A percentile compares a stretch with the other conserved stretches of the same genome.
These are phyloP conservation scores for Elysia crispata DNA, from an alignment of 2,888 invertebrate species.

Conservation along the genomic window DNA sequence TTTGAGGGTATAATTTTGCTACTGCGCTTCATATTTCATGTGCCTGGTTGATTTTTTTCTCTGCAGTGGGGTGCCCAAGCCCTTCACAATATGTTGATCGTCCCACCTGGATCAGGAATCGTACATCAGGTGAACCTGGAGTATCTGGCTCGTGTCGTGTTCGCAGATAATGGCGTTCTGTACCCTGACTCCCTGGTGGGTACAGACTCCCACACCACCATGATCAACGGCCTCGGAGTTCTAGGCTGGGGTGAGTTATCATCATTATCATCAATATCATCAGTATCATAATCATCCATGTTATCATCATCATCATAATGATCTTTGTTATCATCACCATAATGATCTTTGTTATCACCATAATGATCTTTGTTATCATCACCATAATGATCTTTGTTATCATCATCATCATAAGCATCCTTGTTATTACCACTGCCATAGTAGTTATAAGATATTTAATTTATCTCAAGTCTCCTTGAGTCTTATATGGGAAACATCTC, in stretches of 20 bases:
- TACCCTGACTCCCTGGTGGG: conserved; percentile 96
- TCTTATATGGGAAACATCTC: neutral
- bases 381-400: neutral
- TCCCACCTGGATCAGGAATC: conserved; percentile 98
- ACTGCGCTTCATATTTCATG: no score
- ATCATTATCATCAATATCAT: no score
- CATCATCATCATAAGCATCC: neutral
- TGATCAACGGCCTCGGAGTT: conserved; percentile 98
- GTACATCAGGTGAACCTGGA: conserved; percentile 99
- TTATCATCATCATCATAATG: no score
- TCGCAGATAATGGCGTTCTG: conserved; percentile 82
- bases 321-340: neutral
- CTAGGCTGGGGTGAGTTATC: conserved; percentile 91
- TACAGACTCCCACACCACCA: conserved; percentile 98
- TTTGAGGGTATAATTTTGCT: no score
- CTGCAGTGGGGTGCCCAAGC: conserved; percentile 96
- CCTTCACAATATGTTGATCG: conserved; percentile 96
- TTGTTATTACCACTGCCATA: neutral
- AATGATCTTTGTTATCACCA: neutral
- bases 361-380: neutral
- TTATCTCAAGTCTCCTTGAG: neutral
- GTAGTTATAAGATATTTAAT: neutral
- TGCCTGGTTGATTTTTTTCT: neutral
- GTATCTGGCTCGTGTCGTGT: conserved; percentile 94
- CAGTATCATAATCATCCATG: no score